Percentiles rank a stretch among this genome's conserved stretches.
phyloP scores from a whole-genome alignment of 2,797 vertebrate genomes.

The Falco naumanni region DNA sequence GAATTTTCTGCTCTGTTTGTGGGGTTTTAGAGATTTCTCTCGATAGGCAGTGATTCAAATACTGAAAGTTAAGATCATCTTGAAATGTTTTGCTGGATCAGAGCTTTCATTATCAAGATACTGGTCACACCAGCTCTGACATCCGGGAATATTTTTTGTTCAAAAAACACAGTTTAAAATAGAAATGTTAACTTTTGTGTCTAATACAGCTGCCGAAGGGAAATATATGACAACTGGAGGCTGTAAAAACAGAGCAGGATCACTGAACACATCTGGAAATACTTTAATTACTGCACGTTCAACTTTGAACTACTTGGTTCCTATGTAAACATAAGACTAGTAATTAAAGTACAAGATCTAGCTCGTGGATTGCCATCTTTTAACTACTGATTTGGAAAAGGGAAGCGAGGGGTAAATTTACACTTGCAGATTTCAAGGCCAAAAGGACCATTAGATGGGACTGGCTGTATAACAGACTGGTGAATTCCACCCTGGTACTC shows the following conservation, averaged over 20 bases:
- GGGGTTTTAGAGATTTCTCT: neutral
- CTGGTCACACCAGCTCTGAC: neutral
- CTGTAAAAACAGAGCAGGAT: constrained; percentile 58
- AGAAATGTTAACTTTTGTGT: neutral
- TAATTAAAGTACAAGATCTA: constrained; percentile 42
- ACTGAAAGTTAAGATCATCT: constrained; percentile 1
- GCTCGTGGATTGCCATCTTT: constrained; percentile 1
- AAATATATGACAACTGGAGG: constrained; percentile 29
- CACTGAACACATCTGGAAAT: constrained; percentile 59
- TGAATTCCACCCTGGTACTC: neutral
- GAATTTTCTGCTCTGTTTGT: constrained; percentile 8
- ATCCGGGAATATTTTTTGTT: neutral
- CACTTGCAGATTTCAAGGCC: neutral
- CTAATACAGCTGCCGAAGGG: neutral
- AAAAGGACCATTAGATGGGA: neutral
- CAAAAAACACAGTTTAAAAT: constrained; percentile 7
- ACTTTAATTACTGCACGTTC: constrained; percentile 43
- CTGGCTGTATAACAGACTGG: neutral
- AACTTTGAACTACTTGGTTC: constrained; percentile 49
- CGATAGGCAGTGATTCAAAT: neutral
- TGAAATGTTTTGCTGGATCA: constrained; percentile 49
- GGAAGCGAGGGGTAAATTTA: neutral
- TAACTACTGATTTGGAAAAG: constrained; percentile 35
- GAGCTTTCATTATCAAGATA: constrained; percentile 33
- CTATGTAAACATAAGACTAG: constrained; percentile 33